A percentile compares a stretch with the other conserved stretches of the same genome.
Conservation (phyloP, 37 sponge, comb jelly and placozoan genomes). For the Chondrilla cf. caribensis region DNA sequence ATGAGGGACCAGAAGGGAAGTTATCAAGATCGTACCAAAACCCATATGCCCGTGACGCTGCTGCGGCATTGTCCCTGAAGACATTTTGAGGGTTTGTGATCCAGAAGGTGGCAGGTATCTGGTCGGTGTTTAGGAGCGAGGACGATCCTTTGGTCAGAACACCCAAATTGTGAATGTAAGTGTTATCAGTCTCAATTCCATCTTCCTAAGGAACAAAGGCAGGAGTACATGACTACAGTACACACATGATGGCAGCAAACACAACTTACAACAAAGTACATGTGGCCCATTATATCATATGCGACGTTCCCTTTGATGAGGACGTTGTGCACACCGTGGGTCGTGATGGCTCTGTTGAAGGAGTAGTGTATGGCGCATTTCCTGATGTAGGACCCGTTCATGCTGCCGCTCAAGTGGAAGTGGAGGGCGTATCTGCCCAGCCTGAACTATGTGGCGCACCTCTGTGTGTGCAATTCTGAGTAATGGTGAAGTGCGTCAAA, state of each 20-base stretch:
- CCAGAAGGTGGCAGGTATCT: constrained; percentile 90
- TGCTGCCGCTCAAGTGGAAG: constrained; percentile 82
- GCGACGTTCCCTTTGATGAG: constrained; percentile 83
- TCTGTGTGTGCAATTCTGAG: constrained; percentile 75
- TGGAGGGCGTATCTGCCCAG: constrained; percentile 91
- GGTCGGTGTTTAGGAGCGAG: constrained; percentile 83
- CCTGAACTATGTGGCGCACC: constrained; percentile 69
- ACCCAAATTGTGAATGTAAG: constrained; percentile 71
- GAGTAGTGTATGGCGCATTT: constrained; percentile 87
- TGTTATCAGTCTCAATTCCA: constrained; percentile 85
- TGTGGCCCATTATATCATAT: constrained; percentile 90
- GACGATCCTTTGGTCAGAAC: constrained; percentile 78
- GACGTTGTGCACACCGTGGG: constrained; percentile 85
- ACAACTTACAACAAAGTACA: constrained; percentile 79
- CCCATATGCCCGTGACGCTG: constrained; percentile 79
- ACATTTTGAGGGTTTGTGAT: constrained; percentile 84
- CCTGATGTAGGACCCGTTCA: constrained; percentile 78
- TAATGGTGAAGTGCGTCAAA: no score
- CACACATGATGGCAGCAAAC: background rate
- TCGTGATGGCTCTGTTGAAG: constrained; percentile 85
- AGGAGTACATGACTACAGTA: background rate
- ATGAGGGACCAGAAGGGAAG: constrained; percentile 79
- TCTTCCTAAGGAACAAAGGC: constrained; percentile 66
- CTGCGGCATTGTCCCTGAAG: constrained; percentile 84
- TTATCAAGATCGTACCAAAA: constrained; percentile 89